These are phyloP conservation scores for Lampropteryx suffumata DNA, from an alignment of 2,888 invertebrate genomes.

Conservation along the genomic window DNA sequence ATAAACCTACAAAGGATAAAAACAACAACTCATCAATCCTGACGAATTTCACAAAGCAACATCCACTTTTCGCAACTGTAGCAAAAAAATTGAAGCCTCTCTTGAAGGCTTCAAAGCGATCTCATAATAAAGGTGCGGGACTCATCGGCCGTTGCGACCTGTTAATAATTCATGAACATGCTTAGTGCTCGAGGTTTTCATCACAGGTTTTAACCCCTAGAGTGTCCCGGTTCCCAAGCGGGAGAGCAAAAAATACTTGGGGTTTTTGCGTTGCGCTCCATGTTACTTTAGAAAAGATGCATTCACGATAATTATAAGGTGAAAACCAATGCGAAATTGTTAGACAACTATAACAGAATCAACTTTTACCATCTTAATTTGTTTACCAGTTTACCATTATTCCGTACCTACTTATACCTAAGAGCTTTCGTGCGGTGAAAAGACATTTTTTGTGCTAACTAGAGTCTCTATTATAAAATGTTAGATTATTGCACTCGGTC, in stretches of 20 bases:
- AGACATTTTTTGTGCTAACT: too few species aligned
- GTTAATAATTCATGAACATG: conserved; percentile 75
- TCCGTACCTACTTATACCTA: too few species aligned
- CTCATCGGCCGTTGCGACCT: conserved; percentile 57
- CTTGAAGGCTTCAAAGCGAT: conserved; percentile 54
- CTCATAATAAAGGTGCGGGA: conserved; percentile 61
- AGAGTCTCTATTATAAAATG: too few species aligned
- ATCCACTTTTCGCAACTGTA: conserved; percentile 33
- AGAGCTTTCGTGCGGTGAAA: too few species aligned
- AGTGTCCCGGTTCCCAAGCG: background rate
- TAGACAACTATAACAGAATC: too few species aligned
- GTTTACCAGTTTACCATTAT: too few species aligned
- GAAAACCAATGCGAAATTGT: too few species aligned
- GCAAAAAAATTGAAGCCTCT: conserved; percentile 44
- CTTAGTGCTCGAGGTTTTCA: conserved; percentile 57
- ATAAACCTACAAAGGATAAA: conserved; percentile 5
- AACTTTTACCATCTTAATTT: too few species aligned
- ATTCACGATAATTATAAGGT: too few species aligned
- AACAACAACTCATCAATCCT: conserved; percentile 25
- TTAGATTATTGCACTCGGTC: too few species aligned
- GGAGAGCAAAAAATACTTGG: background rate
- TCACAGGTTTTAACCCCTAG: conserved; percentile 52
- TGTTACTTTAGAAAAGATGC: too few species aligned
- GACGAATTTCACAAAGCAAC: conserved; percentile 25
- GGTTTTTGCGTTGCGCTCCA: too few species aligned